Evolutionary conservation across 2,888 invertebrate genomes (phyloP), one percentile per base, ranked within the genome.

Genomic region (Poecilobothrus nobilitatus): DNA sequence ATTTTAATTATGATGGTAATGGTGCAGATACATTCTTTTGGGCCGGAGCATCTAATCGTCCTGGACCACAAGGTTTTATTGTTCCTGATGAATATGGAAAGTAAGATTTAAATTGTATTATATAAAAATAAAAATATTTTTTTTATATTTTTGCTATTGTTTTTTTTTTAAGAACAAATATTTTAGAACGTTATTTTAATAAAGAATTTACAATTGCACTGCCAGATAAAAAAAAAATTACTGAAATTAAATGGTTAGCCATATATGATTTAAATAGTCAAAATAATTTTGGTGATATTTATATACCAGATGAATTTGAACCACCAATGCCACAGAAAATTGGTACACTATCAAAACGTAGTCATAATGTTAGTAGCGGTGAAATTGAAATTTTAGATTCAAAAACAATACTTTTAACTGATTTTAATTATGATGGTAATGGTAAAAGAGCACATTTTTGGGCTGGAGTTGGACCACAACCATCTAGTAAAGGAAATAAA

Each of bases 11-110:
- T 75, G 95, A 95, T 78, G 95, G 95, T 63, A 91, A 91, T 65
- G 95, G 94, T 0, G 91, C 90, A 12, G 95, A 95, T 78, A 91
- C 95, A 2, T 95, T 93, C 82, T 95, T 95, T 82, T 95, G 94
- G 94, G 91, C 94, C 0, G 95, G 95, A n/a, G 89, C 92, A 44
- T 85, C 91, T 0, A 91, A 90, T 75, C 84, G 94, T 22, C 94
- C 95, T 0, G 94, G 94, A 0, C 93, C 93, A 0, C 91, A 94
- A 79, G 95, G 95, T 8, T 95, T 95, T 78, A 94, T 95, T 69
- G 90, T 95, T 65, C 92, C 95, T 1, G 92, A 95, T 76, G 91
- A 94, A 79, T 86, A 87, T 80, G 92, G 92, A 79, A 91, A 89
- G 94, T 94, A 75, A 82, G 88, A 63, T 78, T 21, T n/a, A 66